Evolutionary conservation across 1,140 invertebrate genomes (phyloP).

Genomic region (Drosophila sturtevanti): DNA sequence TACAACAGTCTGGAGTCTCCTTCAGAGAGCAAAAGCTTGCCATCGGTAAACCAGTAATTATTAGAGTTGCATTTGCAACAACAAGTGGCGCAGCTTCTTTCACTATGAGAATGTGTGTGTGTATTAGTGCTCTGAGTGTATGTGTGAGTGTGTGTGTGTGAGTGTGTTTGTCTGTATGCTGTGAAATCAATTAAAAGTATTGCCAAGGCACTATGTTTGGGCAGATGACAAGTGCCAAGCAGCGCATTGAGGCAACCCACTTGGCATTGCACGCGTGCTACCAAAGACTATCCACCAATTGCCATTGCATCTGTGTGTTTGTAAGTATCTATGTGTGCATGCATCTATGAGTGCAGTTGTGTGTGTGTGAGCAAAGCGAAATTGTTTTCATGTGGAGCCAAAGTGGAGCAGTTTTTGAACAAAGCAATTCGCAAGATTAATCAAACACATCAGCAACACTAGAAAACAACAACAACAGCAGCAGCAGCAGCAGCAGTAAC

Average conservation of each 20-base stretch:
- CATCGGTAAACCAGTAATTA: conserved; percentile 69
- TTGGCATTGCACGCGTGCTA: conserved; percentile 60
- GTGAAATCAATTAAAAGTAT: conserved; percentile 80
- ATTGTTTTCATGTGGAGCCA: conserved; percentile 74
- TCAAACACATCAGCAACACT: conserved; percentile 43
- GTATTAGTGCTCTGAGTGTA: neutral
- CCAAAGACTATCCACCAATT: conserved; percentile 40
- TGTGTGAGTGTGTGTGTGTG: conserved; percentile 16
- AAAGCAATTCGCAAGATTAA: conserved; percentile 82
- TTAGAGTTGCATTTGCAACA: conserved; percentile 42
- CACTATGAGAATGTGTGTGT: conserved; percentile 44
- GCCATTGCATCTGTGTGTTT: conserved; percentile 18
- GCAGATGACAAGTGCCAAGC: conserved; percentile 70
- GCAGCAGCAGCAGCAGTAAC: conserved; percentile 27
- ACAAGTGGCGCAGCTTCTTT: conserved; percentile 76
- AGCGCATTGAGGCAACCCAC: conserved; percentile 54
- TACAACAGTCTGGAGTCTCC: neutral
- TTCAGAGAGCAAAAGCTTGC: conserved; percentile 29
- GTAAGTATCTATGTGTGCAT: conserved; percentile 8
- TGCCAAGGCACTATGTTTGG: conserved; percentile 69
- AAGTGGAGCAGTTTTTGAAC: conserved; percentile 81
- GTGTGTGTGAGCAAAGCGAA: conserved; percentile 52
- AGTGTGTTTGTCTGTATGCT: conserved; percentile 36
- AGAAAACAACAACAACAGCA: conserved; percentile 21
- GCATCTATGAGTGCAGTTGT: conserved; percentile 23